Base-by-base conservation (phyloP, 2,797 vertebrate genomes). In the Anas capensis region DNA sequence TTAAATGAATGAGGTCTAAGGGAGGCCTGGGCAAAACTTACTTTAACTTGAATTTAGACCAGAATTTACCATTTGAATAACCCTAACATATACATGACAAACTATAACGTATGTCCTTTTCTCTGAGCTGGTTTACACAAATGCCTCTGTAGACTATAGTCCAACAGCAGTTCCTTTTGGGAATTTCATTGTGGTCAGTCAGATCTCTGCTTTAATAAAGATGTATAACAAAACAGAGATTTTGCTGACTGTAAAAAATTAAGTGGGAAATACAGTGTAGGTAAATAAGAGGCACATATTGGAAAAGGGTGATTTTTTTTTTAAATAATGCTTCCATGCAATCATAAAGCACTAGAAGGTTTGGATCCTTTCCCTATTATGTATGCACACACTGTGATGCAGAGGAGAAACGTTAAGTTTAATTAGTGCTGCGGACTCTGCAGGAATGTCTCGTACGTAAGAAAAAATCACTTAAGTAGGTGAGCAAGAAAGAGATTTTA, bases 61-160 rank as follows among this genome's bases (percentile, higher is more conserved):
- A 97, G 86, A 95, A 94, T 95, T 90, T 93, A 90, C 94, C 92
- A 94, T 95, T 84, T 76, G 83, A 95, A 85, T 90, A 95, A 85
- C 92, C 70, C 92, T 95, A 95, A 93, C 81, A 77, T 93, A 95
- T 68, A 93, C 81, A 91, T 82, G 83, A 92, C 92, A 92, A 86
- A 84, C 8, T 80, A 90, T 95, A 95, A 96, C 60, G 60, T 90
- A 96, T 86, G 88, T 88, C 82, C 68, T 92, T 94, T 93, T 91
- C 90, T 92, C 96, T 92, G 91, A 87, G 93, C 65, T 80, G 82
- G 95, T 96, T 95, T 95, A 95, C 71, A 90, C 62, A 93, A 92
- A 54, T 80, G 85, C 82, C 91, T 90, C 89, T 88, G 80, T 49
- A 84, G 91, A 95, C 85, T 73, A 33, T 38, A 79, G 87, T 53